A percentile compares a stretch with the other conserved stretches of the same genome.
phyloP scores from a whole-genome alignment of 92 coral and sea anemone species.

The Blastomussa wellsi region DNA sequence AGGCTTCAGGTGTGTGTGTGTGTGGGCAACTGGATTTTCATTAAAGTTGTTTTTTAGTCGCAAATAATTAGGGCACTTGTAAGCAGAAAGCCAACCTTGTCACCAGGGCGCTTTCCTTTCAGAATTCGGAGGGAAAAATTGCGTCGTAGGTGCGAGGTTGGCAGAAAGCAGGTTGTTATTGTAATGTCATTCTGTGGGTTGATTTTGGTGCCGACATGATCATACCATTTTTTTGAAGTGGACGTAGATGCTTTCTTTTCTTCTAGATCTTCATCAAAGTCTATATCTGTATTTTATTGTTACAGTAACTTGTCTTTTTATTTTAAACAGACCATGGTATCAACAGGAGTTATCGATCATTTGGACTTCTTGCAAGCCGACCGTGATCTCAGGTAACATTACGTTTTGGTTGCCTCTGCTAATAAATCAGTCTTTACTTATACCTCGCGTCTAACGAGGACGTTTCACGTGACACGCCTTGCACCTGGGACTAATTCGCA shows the following conservation, averaged over 20 bases:
- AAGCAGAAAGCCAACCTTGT: too few species aligned
- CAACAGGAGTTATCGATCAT: slow-evolving; percentile 90
- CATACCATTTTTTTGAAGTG: too few species aligned
- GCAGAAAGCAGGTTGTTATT: too few species aligned
- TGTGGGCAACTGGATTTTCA: neutral
- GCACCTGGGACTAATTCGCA: neutral
- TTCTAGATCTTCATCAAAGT: neutral
- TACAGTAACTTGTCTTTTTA: neutral
- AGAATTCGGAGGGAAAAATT: too few species aligned
- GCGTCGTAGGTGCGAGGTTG: too few species aligned
- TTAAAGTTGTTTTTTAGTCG: too few species aligned
- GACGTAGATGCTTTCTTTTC: neutral
- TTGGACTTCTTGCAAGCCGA: slow-evolving; percentile 84
- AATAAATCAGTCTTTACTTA: neutral
- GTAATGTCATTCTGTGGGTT: too few species aligned
- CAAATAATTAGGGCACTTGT: too few species aligned
- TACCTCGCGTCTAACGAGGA: neutral
- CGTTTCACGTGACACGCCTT: neutral
- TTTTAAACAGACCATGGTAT: slow-evolving; percentile 74
- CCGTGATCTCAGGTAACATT: slow-evolving; percentile 59
- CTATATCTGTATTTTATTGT: neutral
- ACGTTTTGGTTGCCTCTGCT: neutral
- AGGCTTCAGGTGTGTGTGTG: slow-evolving; percentile 77
- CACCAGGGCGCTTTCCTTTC: too few species aligned
- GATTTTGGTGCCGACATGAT: too few species aligned